Percentiles rank a stretch among this genome's conserved stretches.
These are phyloP conservation scores for Eulemur mongoz DNA, from an alignment of 2,797 vertebrate genomes.

Conservation along the genomic window DNA sequence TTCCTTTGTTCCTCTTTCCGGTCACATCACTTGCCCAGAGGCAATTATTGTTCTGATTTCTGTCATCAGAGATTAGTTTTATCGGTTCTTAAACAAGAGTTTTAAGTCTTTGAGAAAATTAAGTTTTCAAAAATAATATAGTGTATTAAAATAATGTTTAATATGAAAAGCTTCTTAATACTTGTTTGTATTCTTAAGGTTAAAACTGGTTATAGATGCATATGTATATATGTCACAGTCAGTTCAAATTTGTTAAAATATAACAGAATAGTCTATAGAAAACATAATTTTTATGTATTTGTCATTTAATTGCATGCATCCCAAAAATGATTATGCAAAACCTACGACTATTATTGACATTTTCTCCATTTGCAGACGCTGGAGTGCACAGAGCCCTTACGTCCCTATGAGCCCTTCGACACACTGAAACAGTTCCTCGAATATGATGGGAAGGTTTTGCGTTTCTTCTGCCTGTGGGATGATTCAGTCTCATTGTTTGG, in stretches of 20 bases:
- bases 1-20: background rate
- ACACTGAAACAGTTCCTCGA: conserved; percentile 92
- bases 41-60: background rate
- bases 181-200: conserved; percentile 6
- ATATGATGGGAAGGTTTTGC: conserved; percentile 90
- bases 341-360: background rate
- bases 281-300: background rate
- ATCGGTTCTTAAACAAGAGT: background rate
- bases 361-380: conserved; percentile 83
- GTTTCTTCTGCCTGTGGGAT: conserved; percentile 94
- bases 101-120: conserved; percentile 44
- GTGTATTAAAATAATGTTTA: conserved; percentile 45
- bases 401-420: conserved; percentile 89
- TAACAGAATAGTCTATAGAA: conserved; percentile 4
- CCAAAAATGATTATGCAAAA: conserved; percentile 43
- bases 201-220: background rate
- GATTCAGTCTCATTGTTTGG: conserved; percentile 85
- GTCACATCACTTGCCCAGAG: background rate
- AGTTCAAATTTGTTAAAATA: conserved; percentile 41
- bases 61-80: conserved; percentile 35
- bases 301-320: background rate
- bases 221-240: background rate
- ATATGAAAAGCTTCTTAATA: conserved; percentile 17
- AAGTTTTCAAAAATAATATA: conserved; percentile 7
- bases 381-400: conserved; percentile 86